Base-by-base conservation (phyloP, 1,140 invertebrate species). In the Bombus fervidus region DNA sequence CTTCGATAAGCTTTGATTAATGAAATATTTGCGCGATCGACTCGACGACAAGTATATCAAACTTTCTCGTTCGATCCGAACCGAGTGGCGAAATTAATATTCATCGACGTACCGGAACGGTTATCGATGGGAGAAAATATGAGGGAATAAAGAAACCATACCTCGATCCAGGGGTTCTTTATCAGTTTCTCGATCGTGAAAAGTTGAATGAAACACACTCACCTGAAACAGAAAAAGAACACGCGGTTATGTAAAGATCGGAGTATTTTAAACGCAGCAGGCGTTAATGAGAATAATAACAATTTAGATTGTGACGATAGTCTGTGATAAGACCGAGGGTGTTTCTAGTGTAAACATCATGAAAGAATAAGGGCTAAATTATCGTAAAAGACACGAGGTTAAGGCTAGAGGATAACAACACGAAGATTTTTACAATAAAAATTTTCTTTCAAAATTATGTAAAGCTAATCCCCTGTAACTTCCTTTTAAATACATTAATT, bases 221-320 rank as follows among this genome's bases (percentile, higher is more conserved):
- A 83, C 81, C 81, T 83, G 74, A 9, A 83, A 83, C 43, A 57
- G 28, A 75, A 83, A 86, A 79, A 31, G 10, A 66, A 62, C 3
- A 53, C 53, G 53, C 3, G 64, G 0, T 31, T 73, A 43, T 8
- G 5, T 12, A 73, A 43, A 6, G 39, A n/a, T 2, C 6, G 2
- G 0, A 18, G 2, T n/a, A 59, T 6, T 34, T 75, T 37, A 28
- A 59, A n/a, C 31, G 2, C 18, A 31, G 13, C 28, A 8, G 4
- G 34, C 9, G 18, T 18, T 47, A 47, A 22, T 22, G n/a, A 74
- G n/a, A 10, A n/a, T 34, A 53, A 47, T 73, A 22, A 31, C 9
- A 74, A 43, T 37, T 73, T 47, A 73, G 39, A n/a, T 31, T 0
- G 62, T 1, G n/a, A 31, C 2, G 62, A 66, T 66, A 66, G n/a